Evolutionary conservation across 2,888 invertebrate genomes (phyloP).

Genomic region (Tortricodes alternella): DNA sequence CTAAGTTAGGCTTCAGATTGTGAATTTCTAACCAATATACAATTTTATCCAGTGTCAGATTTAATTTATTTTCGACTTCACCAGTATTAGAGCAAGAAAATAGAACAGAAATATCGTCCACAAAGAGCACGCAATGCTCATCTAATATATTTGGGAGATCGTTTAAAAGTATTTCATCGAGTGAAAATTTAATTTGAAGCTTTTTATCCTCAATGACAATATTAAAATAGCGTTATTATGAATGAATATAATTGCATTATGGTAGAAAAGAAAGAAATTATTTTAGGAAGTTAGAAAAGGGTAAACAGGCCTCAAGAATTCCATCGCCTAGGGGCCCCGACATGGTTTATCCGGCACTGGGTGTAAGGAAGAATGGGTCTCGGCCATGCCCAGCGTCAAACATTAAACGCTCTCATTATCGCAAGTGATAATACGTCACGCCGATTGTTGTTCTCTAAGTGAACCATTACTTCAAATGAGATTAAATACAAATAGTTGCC

Average conservation of each 20-base stretch:
- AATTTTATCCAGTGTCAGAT: background rate
- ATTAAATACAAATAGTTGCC: slow-evolving; percentile 47
- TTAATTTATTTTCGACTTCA: background rate
- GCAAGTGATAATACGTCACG: slow-evolving; percentile 52
- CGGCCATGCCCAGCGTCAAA: background rate
- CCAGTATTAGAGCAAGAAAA: background rate
- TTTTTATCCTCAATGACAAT: too few species aligned
- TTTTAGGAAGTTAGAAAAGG: too few species aligned
- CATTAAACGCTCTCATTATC: slow-evolving; percentile 46
- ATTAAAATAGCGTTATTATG: too few species aligned
- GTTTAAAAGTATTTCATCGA: too few species aligned
- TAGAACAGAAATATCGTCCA: background rate
- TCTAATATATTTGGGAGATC: too few species aligned
- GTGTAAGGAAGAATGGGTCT: background rate
- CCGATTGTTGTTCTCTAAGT: slow-evolving; percentile 56
- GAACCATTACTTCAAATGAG: slow-evolving; percentile 43
- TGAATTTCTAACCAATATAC: background rate
- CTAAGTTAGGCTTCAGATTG: background rate
- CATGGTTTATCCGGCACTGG: too few species aligned
- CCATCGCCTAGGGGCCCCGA: too few species aligned
- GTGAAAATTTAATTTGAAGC: too few species aligned
- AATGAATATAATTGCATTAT: too few species aligned
- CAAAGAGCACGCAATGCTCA: background rate
- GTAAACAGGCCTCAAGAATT: too few species aligned
- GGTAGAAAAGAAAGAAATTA: too few species aligned